Evolutionary conservation across 2,797 vertebrate genomes (phyloP).

Genomic region (Sebastes steindachneri): DNA sequence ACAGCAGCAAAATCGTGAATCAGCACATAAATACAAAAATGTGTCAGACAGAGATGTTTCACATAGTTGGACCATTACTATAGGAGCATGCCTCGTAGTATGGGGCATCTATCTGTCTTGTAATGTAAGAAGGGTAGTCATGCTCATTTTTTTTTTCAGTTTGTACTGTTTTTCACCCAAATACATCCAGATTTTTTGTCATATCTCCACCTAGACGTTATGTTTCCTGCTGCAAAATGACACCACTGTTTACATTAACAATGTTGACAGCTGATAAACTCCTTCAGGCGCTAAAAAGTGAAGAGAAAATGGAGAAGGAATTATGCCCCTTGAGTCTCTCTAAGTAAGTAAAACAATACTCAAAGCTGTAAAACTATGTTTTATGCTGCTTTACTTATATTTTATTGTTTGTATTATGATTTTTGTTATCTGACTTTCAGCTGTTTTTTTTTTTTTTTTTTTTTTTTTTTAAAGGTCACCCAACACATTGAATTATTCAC

Average conservation of each 20-base stretch:
- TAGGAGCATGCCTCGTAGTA: background rate
- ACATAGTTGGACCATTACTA: background rate
- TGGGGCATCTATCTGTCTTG: background rate
- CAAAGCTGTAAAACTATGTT: background rate
- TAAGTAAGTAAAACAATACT: background rate
- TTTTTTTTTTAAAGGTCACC: background rate
- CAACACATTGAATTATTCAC: background rate
- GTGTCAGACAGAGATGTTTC: conserved; percentile 32
- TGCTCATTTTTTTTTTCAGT: background rate
- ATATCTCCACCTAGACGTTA: background rate
- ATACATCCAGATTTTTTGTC: background rate
- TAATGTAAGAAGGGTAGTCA: background rate
- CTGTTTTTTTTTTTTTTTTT: background rate
- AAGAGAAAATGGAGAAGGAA: background rate
- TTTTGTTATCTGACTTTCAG: background rate
- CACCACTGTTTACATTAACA: background rate
- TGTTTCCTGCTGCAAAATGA: background rate
- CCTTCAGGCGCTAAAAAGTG: background rate
- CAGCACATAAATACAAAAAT: conserved; percentile 46
- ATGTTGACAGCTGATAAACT: conserved; percentile 1
- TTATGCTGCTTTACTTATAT: background rate
- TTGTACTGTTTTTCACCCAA: background rate
- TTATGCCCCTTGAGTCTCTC: background rate
- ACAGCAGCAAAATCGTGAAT: conserved; percentile 29
- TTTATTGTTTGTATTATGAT: background rate